Percentiles rank a stretch among this genome's conserved stretches.
phyloP scores from a whole-genome alignment of 2,888 invertebrate genomes.

The Latheticus oryzae region DNA sequence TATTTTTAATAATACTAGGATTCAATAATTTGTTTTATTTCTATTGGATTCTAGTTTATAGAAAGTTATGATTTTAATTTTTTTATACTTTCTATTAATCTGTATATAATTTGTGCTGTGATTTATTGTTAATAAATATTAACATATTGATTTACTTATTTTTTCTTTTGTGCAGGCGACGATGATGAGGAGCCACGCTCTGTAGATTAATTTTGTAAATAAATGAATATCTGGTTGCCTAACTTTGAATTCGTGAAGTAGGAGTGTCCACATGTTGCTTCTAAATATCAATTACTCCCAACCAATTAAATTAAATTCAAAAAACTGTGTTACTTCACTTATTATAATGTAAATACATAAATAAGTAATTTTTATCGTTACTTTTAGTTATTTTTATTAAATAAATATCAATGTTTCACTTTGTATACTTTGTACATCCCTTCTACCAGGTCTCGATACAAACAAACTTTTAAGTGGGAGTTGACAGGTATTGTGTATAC shows the following conservation, averaged over 20 bases:
- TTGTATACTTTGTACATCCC: slow-evolving; percentile 23
- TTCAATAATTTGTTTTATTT: slow-evolving; percentile 47
- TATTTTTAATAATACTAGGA: slow-evolving; percentile 36
- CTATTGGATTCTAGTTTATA: slow-evolving; percentile 39
- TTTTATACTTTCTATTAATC: slow-evolving; percentile 37
- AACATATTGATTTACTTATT: slow-evolving; percentile 8
- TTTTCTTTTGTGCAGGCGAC: slow-evolving; percentile 26
- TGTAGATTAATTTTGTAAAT: slow-evolving; percentile 24
- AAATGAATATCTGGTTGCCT: slow-evolving; percentile 9
- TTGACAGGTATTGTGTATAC: slow-evolving; percentile 23
- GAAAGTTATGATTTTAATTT: slow-evolving; percentile 36
- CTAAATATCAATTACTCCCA: neutral
- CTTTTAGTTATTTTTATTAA: no score
- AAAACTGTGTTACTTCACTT: no score
- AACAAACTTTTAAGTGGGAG: no score
- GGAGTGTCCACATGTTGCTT: no score
- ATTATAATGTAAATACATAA: no score
- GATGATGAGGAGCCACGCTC: slow-evolving; percentile 2
- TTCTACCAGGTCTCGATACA: no score
- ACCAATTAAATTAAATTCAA: slow-evolving; percentile 6
- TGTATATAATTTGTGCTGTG: slow-evolving; percentile 53
- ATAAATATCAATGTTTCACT: no score
- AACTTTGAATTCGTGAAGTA: neutral
- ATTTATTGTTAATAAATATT: slow-evolving; percentile 44
- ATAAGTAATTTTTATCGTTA: no score